Evolutionary conservation across 2,888 invertebrate genomes (phyloP).

Genomic region (Parapristionchus giblindavisi): DNA sequence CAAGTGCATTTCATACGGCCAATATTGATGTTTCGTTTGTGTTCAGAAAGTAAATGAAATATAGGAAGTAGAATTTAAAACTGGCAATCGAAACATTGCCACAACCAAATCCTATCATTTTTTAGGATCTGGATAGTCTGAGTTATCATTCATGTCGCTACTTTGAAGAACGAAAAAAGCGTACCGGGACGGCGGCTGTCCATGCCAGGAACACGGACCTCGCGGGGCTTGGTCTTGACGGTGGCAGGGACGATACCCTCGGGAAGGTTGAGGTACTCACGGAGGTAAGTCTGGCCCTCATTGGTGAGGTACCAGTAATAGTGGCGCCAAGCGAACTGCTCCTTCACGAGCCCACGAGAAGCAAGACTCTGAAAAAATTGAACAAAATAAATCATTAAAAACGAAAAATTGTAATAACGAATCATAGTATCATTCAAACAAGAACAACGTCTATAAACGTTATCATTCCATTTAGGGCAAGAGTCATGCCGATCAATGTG

Average conservation of each 20-base stretch:
- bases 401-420: not conserved
- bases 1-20: too few species aligned
- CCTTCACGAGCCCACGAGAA: slow-evolving; percentile 95
- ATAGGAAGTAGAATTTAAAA: too few species aligned
- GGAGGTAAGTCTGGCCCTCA: slow-evolving; percentile 94
- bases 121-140: too few species aligned
- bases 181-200: slow-evolving; percentile 53
- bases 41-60: too few species aligned
- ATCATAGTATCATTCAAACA: too few species aligned
- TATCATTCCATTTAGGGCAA: slow-evolving; percentile 1
- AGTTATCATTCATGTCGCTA: too few species aligned
- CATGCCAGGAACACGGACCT: slow-evolving; percentile 64
- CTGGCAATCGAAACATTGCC: too few species aligned
- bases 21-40: too few species aligned
- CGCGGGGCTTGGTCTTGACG: slow-evolving; percentile 83
- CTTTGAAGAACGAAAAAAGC: slow-evolving; percentile 11
- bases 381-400: not conserved
- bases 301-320: slow-evolving; percentile 99
- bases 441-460: not conserved
- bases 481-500: slow-evolving; percentile 2
- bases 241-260: slow-evolving; percentile 98
- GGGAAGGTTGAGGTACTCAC: slow-evolving; percentile 93
- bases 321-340: slow-evolving; percentile 99
- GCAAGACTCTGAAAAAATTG: slow-evolving; percentile 76
- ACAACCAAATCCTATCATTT: too few species aligned